Evolutionary conservation across 2,888 invertebrate species (phyloP).

Genomic region (Pasiphila rectangulata): DNA sequence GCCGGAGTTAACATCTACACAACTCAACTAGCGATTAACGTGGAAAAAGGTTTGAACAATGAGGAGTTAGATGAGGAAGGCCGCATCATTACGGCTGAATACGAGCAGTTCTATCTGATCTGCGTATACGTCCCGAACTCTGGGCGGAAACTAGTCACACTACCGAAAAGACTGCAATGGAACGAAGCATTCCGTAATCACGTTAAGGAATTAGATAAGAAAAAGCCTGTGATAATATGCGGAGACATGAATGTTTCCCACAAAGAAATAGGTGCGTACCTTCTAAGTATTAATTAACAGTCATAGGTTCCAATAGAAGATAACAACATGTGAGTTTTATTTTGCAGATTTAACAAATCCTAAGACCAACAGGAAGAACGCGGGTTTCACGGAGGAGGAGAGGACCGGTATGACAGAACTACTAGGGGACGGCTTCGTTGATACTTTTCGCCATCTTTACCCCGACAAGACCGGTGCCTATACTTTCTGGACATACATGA

Average conservation of each 20-base stretch:
- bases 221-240: constrained; percentile 96
- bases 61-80: constrained; percentile 90
- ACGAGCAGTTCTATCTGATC: constrained; percentile 92
- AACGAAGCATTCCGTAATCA: constrained; percentile 90
- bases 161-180: constrained; percentile 94
- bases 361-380: constrained; percentile 93
- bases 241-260: constrained; percentile 99
- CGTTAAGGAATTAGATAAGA: constrained; percentile 88
- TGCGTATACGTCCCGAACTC: constrained; percentile 97
- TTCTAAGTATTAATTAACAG: no score
- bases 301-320: constrained; percentile 11
- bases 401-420: constrained; percentile 94
- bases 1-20: constrained; percentile 95
- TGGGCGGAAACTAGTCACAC: constrained; percentile 91
- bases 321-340: no score
- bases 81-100: constrained; percentile 95
- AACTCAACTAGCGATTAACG: constrained; percentile 89
- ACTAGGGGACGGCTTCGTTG: constrained; percentile 90
- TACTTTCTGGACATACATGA: constrained; percentile 98
- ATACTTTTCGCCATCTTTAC: constrained; percentile 92
- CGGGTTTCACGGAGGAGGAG: constrained; percentile 98
- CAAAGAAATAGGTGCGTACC: constrained; percentile 90
- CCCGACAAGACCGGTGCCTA: constrained; percentile 91
- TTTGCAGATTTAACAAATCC: constrained; percentile 94
- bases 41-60: constrained; percentile 90